Evolutionary conservation across 2,797 vertebrate genomes (phyloP), one percentile per base, ranked within the genome.

Genomic region (Sciaenops ocellatus): DNA sequence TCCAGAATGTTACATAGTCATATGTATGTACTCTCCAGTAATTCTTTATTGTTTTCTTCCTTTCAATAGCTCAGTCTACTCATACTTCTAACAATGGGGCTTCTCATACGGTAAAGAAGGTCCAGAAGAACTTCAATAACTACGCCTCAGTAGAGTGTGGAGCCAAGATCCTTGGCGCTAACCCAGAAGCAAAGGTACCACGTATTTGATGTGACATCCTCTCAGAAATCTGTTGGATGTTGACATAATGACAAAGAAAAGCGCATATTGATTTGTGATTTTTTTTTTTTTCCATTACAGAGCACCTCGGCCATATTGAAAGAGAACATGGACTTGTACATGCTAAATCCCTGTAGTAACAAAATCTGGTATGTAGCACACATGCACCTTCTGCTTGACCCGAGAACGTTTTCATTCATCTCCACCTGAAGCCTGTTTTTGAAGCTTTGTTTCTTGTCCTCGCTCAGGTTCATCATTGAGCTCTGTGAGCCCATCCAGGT

Each of bases 401-500:
- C 60, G 1, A 63, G 6, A 62, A 22, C 13, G 30, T 48, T 38
- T 68, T 0, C 22, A 16, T 52, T 63, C 9, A 46, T 11, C 24
- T 63, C 4, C 15, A 12, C 18, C 22, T 67, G 28, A 70, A 20
- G 10, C 4, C 5, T 22, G 0, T 0, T n/a, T 26, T 48, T 26
- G 8, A 20, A 20, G 1, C 50, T 44, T 13, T 57, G 11, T 30
- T n/a, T 65, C 6, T 48, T 2, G 5, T 56, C 65, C 38, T 65
- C 72, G 7, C 82, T 84, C 75, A 99, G 98, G 98, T 98, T 99
- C 93, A 96, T 99, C 89, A 97, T 99, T 87, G 98, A 99, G 92
- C 96, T 99, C 80, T 99, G 98, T 95, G 98, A 99, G 92, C 97
- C 98, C 88, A 97, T 99, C 89, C 98, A 99, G 95, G 93, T 99